Conservation (phyloP, 2,888 invertebrate genomes). For the Dasypolia templi region DNA sequence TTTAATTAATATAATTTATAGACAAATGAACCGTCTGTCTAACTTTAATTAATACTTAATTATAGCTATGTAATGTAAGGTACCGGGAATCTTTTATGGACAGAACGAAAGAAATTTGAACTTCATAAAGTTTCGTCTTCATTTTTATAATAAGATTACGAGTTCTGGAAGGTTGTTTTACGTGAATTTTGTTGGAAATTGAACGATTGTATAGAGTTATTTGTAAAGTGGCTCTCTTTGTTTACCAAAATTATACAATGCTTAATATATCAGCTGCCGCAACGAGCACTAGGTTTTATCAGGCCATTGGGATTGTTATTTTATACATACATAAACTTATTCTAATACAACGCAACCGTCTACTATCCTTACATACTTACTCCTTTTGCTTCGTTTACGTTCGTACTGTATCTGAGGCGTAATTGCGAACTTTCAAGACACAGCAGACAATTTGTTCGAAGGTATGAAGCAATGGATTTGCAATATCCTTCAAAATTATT, state of each 20-base stretch:
- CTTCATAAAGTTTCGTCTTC: conserved; percentile 28
- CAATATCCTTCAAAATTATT: too few species aligned
- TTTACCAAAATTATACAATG: conserved; percentile 27
- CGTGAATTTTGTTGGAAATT: conserved; percentile 16
- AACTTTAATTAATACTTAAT: conserved; percentile 61
- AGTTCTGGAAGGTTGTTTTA: conserved; percentile 1
- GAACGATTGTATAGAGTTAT: background rate
- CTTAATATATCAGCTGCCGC: conserved; percentile 10
- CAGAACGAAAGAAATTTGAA: conserved; percentile 38
- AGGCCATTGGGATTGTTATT: background rate
- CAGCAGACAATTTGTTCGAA: too few species aligned
- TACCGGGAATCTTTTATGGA: conserved; percentile 41
- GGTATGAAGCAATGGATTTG: too few species aligned
- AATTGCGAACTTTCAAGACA: too few species aligned
- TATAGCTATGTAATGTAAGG: conserved; percentile 37
- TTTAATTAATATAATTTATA: conserved; percentile 46
- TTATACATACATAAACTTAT: background rate
- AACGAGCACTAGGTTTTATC: background rate
- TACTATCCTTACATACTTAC: background rate
- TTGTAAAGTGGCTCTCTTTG: conserved; percentile 4
- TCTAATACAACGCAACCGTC: background rate
- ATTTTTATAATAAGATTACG: conserved; percentile 37
- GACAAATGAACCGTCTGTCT: conserved; percentile 40
- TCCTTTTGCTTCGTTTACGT: background rate
- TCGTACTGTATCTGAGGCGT: too few species aligned